phyloP scores from a whole-genome alignment of 2,797 vertebrate genomes.

The Delichon dasypus region DNA sequence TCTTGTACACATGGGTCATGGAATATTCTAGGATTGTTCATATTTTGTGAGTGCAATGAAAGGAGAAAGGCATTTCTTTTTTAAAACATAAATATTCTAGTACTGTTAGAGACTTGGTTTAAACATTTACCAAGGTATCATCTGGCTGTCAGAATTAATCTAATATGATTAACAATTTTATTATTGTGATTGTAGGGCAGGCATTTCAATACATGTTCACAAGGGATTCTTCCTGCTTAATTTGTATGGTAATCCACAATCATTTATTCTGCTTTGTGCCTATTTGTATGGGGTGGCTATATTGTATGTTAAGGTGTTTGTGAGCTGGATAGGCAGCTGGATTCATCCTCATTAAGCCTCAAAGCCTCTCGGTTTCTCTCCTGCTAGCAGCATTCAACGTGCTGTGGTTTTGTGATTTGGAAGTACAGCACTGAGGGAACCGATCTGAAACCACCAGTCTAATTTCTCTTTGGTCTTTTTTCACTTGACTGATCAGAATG shows the following conservation, averaged over 20 bases:
- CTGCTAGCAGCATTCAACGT: constrained; percentile 30
- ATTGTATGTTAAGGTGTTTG: constrained; percentile 6
- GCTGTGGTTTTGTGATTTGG: constrained; percentile 67
- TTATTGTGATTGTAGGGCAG: not conserved
- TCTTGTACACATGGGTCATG: not conserved
- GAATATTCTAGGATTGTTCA: not conserved
- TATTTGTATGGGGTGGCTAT: not conserved
- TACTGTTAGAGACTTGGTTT: not conserved
- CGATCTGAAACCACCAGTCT: constrained; percentile 62
- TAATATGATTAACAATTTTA: constrained; percentile 7
- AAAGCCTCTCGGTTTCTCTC: constrained; percentile 38
- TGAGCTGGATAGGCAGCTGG: constrained; percentile 15
- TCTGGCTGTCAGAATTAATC: constrained; percentile 20
- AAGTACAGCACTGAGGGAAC: constrained; percentile 48
- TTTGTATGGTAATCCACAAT: constrained; percentile 44
- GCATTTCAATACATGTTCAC: not conserved
- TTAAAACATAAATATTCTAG: not conserved
- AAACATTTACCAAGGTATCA: not conserved
- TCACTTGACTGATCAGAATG: constrained; percentile 76
- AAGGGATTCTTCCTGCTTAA: constrained; percentile 31
- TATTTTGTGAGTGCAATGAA: not conserved
- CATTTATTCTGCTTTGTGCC: constrained; percentile 26
- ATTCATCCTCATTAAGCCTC: constrained; percentile 44
- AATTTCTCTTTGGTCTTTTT: constrained; percentile 71
- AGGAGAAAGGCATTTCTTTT: not conserved